Conservation (phyloP, 1,140 invertebrate species). For the Hyphantria cunea region DNA sequence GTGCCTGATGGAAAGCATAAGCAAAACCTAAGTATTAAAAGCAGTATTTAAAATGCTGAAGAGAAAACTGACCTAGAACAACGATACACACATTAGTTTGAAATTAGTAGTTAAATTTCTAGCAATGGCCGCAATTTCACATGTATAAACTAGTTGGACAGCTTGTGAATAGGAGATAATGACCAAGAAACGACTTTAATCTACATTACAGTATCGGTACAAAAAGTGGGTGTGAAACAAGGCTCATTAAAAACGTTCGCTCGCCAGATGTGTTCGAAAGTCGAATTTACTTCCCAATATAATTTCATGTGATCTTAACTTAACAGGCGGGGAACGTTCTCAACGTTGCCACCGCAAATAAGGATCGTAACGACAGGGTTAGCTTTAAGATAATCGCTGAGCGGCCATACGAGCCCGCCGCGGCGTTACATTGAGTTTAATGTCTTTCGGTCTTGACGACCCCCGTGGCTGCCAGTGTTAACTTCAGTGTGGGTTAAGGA, state of each 20-base stretch:
- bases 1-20: no score
- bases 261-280: conserved; percentile 21
- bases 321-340: conserved; percentile 36
- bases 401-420: conserved; percentile 45
- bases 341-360: conserved; percentile 59
- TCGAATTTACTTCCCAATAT: conserved; percentile 21
- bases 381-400: conserved; percentile 73
- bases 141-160: no score
- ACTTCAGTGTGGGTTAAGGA: conserved; percentile 47
- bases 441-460: conserved; percentile 53
- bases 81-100: no score
- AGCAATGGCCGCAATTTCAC: no score
- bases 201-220: background rate
- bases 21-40: no score
- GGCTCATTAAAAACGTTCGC: conserved; percentile 4
- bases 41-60: no score
- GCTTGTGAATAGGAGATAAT: no score
- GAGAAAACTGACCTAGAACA: no score
- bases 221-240: conserved; percentile 10
- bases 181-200: no score
- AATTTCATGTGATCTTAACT: conserved; percentile 41
- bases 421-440: conserved; percentile 59
- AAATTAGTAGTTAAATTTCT: no score
- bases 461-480: conserved; percentile 43
- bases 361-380: conserved; percentile 67